Percentiles rank a stretch among this genome's conserved stretches.
These are phyloP conservation scores for Crocuta crocuta DNA, from an alignment of 2,113 vertebrate genomes.

Conservation along the genomic window DNA sequence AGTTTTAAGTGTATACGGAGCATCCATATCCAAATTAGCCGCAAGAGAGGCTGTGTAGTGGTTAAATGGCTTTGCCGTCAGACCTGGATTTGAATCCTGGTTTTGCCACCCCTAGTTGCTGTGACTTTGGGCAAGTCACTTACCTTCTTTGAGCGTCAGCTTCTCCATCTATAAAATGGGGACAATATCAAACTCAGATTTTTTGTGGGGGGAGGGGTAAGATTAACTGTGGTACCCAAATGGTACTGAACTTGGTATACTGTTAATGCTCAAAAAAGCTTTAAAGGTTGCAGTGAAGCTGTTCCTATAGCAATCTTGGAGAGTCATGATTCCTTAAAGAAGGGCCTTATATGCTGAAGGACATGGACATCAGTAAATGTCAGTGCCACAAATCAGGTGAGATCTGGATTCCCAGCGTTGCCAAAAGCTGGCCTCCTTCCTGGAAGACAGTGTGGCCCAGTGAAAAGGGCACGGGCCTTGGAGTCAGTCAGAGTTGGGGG, in stretches of 20 bases:
- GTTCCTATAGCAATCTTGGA: neutral
- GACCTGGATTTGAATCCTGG: neutral
- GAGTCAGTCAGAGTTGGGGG: neutral
- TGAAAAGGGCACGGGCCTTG: neutral
- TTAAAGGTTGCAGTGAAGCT: neutral
- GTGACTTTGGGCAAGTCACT: constrained; percentile 9
- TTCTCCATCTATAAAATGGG: neutral
- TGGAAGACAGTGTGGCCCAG: neutral
- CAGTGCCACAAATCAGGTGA: neutral
- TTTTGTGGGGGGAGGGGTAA: neutral
- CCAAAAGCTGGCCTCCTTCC: neutral
- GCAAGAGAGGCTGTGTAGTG: neutral
- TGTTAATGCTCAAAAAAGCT: neutral
- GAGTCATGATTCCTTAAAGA: neutral
- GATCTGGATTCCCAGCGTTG: neutral
- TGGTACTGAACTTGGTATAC: neutral
- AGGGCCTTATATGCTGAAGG: neutral
- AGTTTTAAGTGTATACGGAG: neutral
- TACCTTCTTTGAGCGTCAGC: neutral
- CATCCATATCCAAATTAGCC: constrained; percentile 60
- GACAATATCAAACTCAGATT: neutral
- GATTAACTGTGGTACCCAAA: neutral
- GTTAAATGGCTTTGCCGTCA: neutral
- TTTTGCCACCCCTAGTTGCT: neutral
- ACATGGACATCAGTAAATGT: neutral